Conservation (phyloP, 2,113 vertebrate genomes). For the Spheniscus mendiculus region DNA sequence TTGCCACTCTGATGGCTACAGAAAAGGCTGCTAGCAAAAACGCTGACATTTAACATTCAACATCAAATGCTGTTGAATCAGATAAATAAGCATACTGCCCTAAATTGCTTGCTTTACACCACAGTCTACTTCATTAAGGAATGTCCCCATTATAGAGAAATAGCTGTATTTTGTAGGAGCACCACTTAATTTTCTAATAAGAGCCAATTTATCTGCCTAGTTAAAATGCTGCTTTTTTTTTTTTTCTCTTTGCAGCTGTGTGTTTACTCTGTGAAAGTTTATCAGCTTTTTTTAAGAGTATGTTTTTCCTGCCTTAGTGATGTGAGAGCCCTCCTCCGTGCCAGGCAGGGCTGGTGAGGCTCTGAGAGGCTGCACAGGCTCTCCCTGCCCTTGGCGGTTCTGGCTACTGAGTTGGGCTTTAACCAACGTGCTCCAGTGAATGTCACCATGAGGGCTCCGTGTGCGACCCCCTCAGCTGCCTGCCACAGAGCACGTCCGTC, state of each 20-base stretch:
- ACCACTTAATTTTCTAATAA: background rate
- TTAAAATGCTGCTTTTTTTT: background rate
- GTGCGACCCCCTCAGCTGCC: background rate
- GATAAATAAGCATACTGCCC: background rate
- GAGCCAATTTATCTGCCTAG: background rate
- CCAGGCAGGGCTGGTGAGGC: background rate
- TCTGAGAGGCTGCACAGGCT: background rate
- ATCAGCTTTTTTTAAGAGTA: background rate
- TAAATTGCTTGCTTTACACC: background rate
- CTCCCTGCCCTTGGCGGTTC: background rate
- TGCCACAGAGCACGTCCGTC: fast-evolving
- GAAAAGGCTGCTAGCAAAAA: background rate
- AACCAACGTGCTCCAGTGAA: fast-evolving
- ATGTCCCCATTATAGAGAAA: background rate
- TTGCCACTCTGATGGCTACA: background rate
- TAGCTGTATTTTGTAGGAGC: background rate
- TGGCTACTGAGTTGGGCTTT: background rate
- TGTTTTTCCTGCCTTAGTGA: background rate
- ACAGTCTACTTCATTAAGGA: background rate
- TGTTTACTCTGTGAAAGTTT: background rate
- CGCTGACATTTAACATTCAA: background rate
- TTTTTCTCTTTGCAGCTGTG: background rate
- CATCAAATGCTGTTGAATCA: background rate
- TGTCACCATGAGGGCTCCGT: fast-evolving
- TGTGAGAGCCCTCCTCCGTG: background rate